Percentiles rank a stretch among this genome's conserved stretches.
These are phyloP conservation scores for Chaetura pelagica DNA, from an alignment of 2,113 vertebrate genomes.

Conservation along the genomic window DNA sequence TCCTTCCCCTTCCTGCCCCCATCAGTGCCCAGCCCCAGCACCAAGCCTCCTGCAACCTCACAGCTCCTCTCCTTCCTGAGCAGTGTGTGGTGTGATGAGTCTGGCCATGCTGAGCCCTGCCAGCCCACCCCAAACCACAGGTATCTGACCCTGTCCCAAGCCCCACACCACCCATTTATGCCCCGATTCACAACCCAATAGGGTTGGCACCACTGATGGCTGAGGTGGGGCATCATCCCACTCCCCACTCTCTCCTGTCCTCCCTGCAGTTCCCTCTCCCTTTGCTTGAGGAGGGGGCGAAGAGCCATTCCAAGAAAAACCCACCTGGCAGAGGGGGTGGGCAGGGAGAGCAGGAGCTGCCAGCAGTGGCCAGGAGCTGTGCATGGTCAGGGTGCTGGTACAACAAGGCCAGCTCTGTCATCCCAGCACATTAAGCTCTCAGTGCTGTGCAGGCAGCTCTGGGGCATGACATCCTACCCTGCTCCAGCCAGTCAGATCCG, in stretches of 20 bases:
- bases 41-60: background rate
- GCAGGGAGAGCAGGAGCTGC: background rate
- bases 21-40: background rate
- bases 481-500: background rate
- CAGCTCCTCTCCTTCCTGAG: background rate
- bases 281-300: background rate
- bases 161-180: background rate
- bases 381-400: background rate
- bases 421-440: background rate
- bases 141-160: slow-evolving; percentile 37
- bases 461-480: background rate
- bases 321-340: background rate
- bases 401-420: slow-evolving; percentile 53
- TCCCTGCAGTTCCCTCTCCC: background rate
- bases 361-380: background rate
- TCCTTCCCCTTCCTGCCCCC: background rate
- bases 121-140: slow-evolving; percentile 46
- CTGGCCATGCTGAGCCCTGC: background rate
- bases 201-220: background rate
- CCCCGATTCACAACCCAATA: background rate
- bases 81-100: background rate
- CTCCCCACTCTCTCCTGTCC: background rate
- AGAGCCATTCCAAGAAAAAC: background rate
- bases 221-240: fast-evolving
- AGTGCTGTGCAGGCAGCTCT: background rate